Evolutionary conservation across 2,888 invertebrate genomes (phyloP), one percentile per base, ranked within the genome.

Genomic region (Calliopum simillimum): DNA sequence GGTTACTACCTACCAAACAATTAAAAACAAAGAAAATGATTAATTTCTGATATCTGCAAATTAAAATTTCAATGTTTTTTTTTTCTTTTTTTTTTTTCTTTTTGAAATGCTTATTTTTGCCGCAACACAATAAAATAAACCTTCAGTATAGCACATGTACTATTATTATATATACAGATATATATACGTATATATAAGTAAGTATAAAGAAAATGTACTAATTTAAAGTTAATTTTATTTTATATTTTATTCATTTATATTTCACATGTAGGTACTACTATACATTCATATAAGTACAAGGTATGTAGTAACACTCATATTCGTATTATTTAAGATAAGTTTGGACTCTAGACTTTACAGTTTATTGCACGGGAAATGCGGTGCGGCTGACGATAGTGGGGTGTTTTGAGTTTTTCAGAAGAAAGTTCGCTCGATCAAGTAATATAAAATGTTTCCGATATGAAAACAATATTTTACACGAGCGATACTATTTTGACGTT

Each of bases 331-430:
- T 73, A 73, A 72, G 75, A 73, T 76, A 76, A 74, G 61, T 72
- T 11, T 73, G 76, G 75, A 76, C 76, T 75, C 53, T 76, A 71
- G 73, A 75, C 76, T 66, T 47, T 70, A 51, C 8, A 64, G 63
- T 46, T 43, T 11, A 44, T 6, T 21, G 46, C 13, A 13, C 23
- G 46, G 46, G 44, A 11, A 43, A 33, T 61, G 12, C 14, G 44
- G 61, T 21, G 61, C 19, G 21, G 61, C 14, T 33, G 33, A 33
- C 33, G 33, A 8, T 33, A 6, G 46, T 13, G 44, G 46, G 33
- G 44, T 46, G 13, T 59, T 44, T 44, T 55, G n/a, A 14, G 16
- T 25, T 11, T 23, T 14, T 23, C 21, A 23, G 33, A 44, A 46
- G 59, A 46, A 61, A 61, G 61, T 61, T 46, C 46, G 44, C 33